Base-by-base conservation (phyloP, 2,113 vertebrate genomes). In the Lepidothrix coronata region DNA sequence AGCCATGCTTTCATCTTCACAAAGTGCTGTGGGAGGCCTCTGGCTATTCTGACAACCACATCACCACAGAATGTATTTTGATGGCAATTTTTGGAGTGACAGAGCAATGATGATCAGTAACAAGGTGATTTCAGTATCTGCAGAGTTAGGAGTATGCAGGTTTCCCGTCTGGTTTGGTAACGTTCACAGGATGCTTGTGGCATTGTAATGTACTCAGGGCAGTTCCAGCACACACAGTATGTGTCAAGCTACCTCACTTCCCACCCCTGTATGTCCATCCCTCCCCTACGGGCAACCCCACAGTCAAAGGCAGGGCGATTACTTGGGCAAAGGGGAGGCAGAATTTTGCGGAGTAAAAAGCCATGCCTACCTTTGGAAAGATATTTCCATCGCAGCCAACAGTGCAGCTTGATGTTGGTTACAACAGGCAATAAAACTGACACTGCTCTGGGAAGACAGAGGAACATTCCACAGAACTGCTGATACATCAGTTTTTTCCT, bases 121-220 rank as follows among this genome's bases (percentile, higher is more conserved):
- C 30, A 33, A 67, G 67, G 52, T 15, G 22, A 63, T 41, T 63
- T 72, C 16, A 9, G 70, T 14, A 12, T 4, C 78, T 61, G 57
- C 71, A 75, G 35, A 67, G 66, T 39, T 35, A 63, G 61, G 39
- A 85, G 43, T 3, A 35, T 2, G 14, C 48, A 81, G 21, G 23
- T 43, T 81, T 78, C 33, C 27, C 31, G 33, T 43, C 35, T 6
- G 39, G 43, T 57, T 82, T 82, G 49, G 57, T 8, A 61, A 68
- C 27, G 67, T 8, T 25, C 28, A 23, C 63, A 27, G 25, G 39
- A 51, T 0, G 1, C 22, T 48, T 0, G 0, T 0, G 0, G 43
- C 8, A 1, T 4, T 35, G 27, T 17, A n/a, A 68, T 4, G 1
- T 12, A 0, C 33, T 66, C 27, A 3, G n/a, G 1, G 18, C 3